These are phyloP conservation scores for Gasterosteus nipponicus DNA, from an alignment of 2,113 vertebrate genomes.

Conservation along the genomic window DNA sequence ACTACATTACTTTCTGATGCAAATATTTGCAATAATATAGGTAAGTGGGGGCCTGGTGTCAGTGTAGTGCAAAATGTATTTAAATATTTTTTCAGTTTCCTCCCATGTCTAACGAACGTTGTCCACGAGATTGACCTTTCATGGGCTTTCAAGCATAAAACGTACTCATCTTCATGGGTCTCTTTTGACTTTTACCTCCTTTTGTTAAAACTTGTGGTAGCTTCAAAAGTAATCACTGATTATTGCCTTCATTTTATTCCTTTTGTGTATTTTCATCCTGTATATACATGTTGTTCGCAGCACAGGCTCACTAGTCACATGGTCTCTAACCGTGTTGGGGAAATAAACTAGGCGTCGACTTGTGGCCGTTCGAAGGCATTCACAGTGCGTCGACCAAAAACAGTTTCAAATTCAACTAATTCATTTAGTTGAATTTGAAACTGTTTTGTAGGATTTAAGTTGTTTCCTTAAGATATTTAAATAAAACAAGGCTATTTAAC, in stretches of 20 bases:
- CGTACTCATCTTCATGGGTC: background rate
- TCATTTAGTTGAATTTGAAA: no score
- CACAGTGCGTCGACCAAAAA: background rate
- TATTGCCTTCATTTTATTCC: background rate
- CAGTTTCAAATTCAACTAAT: background rate
- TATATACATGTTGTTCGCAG: background rate
- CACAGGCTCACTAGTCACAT: no score
- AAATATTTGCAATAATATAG: conserved; percentile 18
- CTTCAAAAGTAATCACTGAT: background rate
- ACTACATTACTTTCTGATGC: conserved; percentile 15
- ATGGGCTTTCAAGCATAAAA: background rate
- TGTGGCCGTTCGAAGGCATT: conserved; percentile 7
- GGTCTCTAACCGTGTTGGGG: no score
- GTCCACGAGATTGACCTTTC: background rate
- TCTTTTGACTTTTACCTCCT: background rate
- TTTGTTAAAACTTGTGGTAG: background rate
- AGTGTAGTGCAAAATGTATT: background rate
- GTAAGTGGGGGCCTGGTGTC: conserved; percentile 3
- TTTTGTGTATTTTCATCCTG: no score
- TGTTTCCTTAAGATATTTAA: background rate
- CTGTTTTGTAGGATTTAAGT: background rate
- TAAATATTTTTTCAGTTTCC: background rate
- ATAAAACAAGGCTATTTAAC: no score
- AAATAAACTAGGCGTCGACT: background rate
- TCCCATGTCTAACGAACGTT: background rate